phyloP scores from a whole-genome alignment of 2,113 vertebrate genomes.

The Prionailurus viverrinus region DNA sequence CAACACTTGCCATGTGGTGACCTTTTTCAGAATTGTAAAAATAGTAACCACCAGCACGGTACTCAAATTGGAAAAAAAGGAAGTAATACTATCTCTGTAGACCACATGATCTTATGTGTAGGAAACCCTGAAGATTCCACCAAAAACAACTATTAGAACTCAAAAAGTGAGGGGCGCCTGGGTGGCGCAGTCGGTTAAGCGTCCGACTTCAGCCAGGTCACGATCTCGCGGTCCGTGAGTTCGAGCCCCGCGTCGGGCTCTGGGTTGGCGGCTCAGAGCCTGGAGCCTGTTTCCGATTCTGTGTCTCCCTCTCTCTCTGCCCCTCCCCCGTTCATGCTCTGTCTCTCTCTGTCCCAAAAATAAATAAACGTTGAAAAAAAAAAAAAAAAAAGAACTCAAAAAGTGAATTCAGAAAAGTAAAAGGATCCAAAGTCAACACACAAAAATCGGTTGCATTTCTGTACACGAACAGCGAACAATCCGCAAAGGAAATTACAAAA shows the following conservation, averaged over 20 bases:
- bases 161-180: background rate
- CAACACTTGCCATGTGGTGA: accelerated
- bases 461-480: background rate
- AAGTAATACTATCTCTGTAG: background rate
- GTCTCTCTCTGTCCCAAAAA: too few species aligned
- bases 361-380: too few species aligned
- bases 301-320: too few species aligned
- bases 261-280: too few species aligned
- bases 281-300: too few species aligned
- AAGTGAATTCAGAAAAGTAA: background rate
- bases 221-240: too few species aligned
- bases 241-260: too few species aligned
- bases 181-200: too few species aligned
- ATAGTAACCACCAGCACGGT: background rate
- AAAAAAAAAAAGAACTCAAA: background rate
- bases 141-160: background rate
- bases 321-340: too few species aligned
- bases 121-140: background rate
- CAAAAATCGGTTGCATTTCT: background rate
- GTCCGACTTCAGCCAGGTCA: too few species aligned
- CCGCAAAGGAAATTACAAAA: background rate
- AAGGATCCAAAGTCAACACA: too few species aligned
- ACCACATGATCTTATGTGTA: background rate
- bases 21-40: background rate
- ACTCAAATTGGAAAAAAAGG: background rate